Evolutionary conservation across 2,888 invertebrate species (phyloP).

Genomic region (Xanthorhoe designata): DNA sequence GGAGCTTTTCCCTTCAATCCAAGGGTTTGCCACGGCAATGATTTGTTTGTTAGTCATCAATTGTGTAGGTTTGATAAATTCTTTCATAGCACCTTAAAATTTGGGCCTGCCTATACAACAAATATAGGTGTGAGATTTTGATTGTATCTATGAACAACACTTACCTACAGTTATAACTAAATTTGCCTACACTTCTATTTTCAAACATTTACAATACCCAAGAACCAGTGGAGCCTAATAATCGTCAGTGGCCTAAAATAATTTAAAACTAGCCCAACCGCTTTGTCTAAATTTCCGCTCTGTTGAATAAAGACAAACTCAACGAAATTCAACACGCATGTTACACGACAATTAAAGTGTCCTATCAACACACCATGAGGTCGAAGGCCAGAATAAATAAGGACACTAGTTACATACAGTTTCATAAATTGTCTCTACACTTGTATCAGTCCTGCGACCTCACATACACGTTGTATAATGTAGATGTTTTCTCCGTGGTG

Average conservation of each 20-base stretch:
- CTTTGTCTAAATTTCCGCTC: conserved; percentile 26
- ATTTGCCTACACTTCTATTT: too few relatives aligned
- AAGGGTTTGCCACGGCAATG: too few relatives aligned
- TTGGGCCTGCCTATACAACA: too few relatives aligned
- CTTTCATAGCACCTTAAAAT: too few relatives aligned
- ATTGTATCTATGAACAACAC: too few relatives aligned
- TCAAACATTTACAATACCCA: neutral
- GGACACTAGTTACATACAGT: neutral
- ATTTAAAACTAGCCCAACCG: conserved; percentile 8
- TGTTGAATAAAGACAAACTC: conserved; percentile 25
- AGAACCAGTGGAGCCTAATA: neutral
- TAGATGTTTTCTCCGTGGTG: too few relatives aligned
- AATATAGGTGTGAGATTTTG: too few relatives aligned
- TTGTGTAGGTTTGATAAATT: too few relatives aligned
- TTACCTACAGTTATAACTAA: too few relatives aligned
- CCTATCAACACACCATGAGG: conserved; percentile 22
- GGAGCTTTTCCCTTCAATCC: too few relatives aligned
- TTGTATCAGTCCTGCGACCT: neutral
- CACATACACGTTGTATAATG: too few relatives aligned
- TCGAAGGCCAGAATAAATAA: conserved; percentile 25
- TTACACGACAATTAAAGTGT: conserved; percentile 25
- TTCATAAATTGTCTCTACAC: neutral
- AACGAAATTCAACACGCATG: conserved; percentile 23
- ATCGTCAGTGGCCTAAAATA: conserved; percentile 11
- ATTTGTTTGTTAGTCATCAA: too few relatives aligned